Evolutionary conservation across 2,797 vertebrate genomes (phyloP).

Genomic region (Sphenodon punctatus): DNA sequence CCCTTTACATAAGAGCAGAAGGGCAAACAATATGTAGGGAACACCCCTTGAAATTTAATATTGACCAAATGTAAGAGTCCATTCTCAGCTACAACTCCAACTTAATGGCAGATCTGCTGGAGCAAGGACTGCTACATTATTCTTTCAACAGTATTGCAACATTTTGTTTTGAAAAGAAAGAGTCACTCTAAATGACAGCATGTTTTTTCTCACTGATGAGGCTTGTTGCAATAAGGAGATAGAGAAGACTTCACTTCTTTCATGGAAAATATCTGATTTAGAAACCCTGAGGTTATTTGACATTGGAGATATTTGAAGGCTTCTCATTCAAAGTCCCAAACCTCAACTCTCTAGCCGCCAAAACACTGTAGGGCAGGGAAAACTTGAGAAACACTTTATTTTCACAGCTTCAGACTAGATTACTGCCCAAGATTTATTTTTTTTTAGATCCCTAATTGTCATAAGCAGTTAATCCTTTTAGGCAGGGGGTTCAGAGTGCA

Average conservation of each 20-base stretch:
- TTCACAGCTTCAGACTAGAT: slow-evolving; percentile 7
- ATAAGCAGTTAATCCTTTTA: background rate
- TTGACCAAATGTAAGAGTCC: background rate
- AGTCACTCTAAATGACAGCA: background rate
- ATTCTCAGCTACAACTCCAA: slow-evolving; percentile 13
- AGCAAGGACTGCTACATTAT: background rate
- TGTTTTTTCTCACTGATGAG: background rate
- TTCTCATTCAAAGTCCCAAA: slow-evolving; percentile 10
- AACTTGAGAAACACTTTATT: background rate
- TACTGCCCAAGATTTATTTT: background rate
- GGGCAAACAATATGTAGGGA: slow-evolving; percentile 21
- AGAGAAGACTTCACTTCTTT: too few species aligned
- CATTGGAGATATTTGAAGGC: background rate
- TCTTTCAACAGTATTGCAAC: background rate
- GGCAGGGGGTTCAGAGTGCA: background rate
- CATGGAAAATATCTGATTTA: background rate
- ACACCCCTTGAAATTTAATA: slow-evolving; percentile 15
- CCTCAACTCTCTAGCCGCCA: background rate
- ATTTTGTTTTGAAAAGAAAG: slow-evolving; percentile 3
- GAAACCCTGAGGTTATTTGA: background rate
- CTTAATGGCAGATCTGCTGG: slow-evolving; percentile 8
- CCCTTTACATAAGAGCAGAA: slow-evolving; percentile 52
- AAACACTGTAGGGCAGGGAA: background rate
- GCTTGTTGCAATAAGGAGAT: slow-evolving; percentile 2
- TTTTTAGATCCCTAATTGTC: background rate